Evolutionary conservation across 2,888 invertebrate species (phyloP).

Genomic region (Furcula furcula): DNA sequence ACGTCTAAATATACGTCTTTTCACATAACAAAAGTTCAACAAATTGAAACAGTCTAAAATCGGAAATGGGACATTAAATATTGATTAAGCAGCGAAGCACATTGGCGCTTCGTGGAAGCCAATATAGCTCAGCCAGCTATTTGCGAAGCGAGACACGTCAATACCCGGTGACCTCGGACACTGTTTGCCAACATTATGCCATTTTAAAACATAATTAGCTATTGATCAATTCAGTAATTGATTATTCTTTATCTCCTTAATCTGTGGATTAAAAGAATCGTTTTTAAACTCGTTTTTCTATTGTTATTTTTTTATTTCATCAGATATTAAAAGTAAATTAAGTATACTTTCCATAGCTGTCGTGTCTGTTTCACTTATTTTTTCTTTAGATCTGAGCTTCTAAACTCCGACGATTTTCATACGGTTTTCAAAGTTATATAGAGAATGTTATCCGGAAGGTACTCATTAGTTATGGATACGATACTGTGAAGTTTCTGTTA

Average conservation of each 20-base stretch:
- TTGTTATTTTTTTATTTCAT: neutral
- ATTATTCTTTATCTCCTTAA: neutral
- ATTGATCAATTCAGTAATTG: slow-evolving; percentile 15
- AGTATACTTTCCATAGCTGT: too few species aligned
- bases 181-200: slow-evolving; percentile 25
- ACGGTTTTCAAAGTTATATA: too few species aligned
- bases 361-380: too few species aligned
- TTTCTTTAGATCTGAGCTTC: too few species aligned
- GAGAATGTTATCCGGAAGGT: too few species aligned
- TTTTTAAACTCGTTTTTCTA: neutral
- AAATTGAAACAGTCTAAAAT: slow-evolving; percentile 23
- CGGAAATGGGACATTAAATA: slow-evolving; percentile 42
- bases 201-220: slow-evolving; percentile 7
- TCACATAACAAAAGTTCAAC: slow-evolving; percentile 11
- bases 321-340: too few species aligned
- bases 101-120: slow-evolving; percentile 30
- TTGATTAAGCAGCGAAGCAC: slow-evolving; percentile 34
- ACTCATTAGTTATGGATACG: too few species aligned
- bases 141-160: slow-evolving; percentile 21
- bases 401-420: too few species aligned
- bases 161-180: slow-evolving; percentile 11
- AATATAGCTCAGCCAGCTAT: slow-evolving; percentile 32
- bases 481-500: too few species aligned
- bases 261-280: slow-evolving; percentile 9
- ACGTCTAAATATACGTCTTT: neutral